These are phyloP conservation scores for Polyploca ridens DNA, from an alignment of 2,888 invertebrate genomes.

Conservation along the genomic window DNA sequence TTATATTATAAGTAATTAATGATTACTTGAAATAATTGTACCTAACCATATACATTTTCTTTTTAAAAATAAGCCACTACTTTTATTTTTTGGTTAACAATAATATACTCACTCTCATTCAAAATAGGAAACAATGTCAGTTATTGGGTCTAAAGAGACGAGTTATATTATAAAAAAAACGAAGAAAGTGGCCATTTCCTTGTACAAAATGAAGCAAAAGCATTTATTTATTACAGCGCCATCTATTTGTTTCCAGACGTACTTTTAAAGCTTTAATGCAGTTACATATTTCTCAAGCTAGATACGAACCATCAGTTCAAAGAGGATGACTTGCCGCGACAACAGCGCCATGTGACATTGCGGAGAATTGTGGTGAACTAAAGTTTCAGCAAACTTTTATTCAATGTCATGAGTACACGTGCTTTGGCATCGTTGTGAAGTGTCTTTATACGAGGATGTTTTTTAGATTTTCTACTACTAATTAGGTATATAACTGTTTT, in stretches of 20 bases:
- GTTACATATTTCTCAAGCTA: conserved; percentile 27
- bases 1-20: too few relatives aligned
- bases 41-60: too few relatives aligned
- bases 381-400: conserved; percentile 39
- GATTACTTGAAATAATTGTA: too few relatives aligned
- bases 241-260: conserved; percentile 40
- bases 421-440: neutral
- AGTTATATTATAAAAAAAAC: too few relatives aligned
- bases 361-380: conserved; percentile 38
- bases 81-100: too few relatives aligned
- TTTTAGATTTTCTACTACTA: neutral
- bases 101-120: too few relatives aligned
- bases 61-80: too few relatives aligned
- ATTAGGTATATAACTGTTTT: neutral
- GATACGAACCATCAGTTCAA: conserved; percentile 45
- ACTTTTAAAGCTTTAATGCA: conserved; percentile 30
- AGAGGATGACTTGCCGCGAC: conserved; percentile 26
- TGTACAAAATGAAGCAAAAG: neutral
- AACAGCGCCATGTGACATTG: conserved; percentile 43
- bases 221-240: conserved; percentile 40
- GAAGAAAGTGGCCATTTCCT: neutral
- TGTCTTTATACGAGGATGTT: neutral
- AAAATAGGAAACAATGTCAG: too few relatives aligned
- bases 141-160: too few relatives aligned
- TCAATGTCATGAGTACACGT: conserved; percentile 3